Evolutionary conservation across 2,888 invertebrate genomes (phyloP), one percentile per base, ranked within the genome.

Genomic region (Odontothrips loti): DNA sequence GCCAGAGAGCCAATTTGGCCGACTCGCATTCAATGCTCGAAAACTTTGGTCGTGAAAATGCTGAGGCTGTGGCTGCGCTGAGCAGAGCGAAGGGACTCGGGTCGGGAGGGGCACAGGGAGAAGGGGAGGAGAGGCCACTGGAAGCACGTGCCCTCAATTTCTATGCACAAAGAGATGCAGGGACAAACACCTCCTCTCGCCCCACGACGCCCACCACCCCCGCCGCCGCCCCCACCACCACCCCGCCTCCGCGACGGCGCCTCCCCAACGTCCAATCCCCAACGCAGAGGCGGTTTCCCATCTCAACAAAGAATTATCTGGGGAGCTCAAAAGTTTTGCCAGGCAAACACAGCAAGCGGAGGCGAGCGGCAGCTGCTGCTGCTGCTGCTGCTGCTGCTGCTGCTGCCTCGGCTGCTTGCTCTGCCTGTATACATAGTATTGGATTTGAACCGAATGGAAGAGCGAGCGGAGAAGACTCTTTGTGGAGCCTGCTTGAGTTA

Each of bases 11-110:
- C 68, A 75, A 75, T 75, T 75, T 75, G 8, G 68, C 12, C 68
- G 12, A 27, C 27, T 8, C 11, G 68, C 68, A 75, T 75, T 75
- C 23, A 75, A 75, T 75, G 68, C 68, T 23, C 12, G 23, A 75
- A 43, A 75, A 75, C 23, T 75, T 75, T 75, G 27, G 68, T 27
- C 68, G 23, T 75, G 68, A 75, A 75, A 27, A 27, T 27, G 68
- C 68, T n/a, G 23, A 23, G 68, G 6, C 34, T 43, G 3, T 43
- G 23, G 12, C 23, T 10, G 68, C 58, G 58, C 34, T 43, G 3
- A 20, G 51, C 51, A 10, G 9, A 27, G 68, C 68, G 23, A 20
- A 68, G 23, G 68, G 68, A 43, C 34, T 43, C 34, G 34, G 23
- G 12, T 8, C 4, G 68, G 68, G 68, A 23, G 68, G 23, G 2